Percentiles rank a stretch among this genome's conserved stretches.
phyloP scores from a whole-genome alignment of 2,113 vertebrate genomes.

The Scalopus aquaticus region DNA sequence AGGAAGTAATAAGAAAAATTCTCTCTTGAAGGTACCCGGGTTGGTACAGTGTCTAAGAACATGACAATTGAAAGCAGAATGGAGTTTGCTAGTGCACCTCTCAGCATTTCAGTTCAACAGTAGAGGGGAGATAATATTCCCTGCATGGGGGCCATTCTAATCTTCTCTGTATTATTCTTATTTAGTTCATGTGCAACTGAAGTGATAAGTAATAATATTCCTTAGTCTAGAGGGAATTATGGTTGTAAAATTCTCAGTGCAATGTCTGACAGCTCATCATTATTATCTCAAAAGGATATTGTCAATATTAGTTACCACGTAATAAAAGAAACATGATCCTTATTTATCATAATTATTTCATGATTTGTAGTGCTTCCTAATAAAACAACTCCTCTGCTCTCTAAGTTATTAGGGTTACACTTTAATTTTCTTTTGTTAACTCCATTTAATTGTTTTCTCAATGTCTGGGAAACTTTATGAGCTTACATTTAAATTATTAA shows the following conservation, averaged over 20 bases:
- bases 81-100: background rate
- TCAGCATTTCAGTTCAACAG: background rate
- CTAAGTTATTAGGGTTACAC: background rate
- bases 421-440: background rate
- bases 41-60: background rate
- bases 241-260: background rate
- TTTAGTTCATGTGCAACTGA: no score
- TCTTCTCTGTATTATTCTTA: no score
- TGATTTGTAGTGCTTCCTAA: no score
- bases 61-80: background rate
- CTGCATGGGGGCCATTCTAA: no score
- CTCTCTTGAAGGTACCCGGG: background rate
- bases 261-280: background rate
- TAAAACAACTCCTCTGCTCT: no score
- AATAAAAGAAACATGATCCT: background rate
- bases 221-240: background rate
- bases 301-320: slow-evolving; percentile 32
- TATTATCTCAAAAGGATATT: background rate
- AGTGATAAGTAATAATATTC: background rate
- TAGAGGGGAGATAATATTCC: no score
- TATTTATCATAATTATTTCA: background rate
- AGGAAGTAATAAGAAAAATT: background rate
- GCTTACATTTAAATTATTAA: no score
- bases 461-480: background rate
- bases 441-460: background rate